Percentiles rank a stretch among this genome's conserved stretches.
phyloP scores from a whole-genome alignment of 2,888 invertebrate genomes.

The Netelia inedita region DNA sequence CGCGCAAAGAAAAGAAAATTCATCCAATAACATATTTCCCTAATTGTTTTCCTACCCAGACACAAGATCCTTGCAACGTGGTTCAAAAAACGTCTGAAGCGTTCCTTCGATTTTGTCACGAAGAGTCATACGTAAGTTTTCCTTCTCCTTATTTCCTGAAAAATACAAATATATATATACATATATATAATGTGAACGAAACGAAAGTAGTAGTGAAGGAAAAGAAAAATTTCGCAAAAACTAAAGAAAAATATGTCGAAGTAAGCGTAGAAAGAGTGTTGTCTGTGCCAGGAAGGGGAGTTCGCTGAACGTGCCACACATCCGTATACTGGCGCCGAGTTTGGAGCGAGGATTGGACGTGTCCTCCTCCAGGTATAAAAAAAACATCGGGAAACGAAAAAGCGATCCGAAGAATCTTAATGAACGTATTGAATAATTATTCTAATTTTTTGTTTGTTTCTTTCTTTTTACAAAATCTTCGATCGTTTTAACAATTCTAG shows the following conservation, averaged over 20 bases:
- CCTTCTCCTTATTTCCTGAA: slow-evolving; percentile 17
- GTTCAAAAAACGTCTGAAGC: slow-evolving; percentile 67
- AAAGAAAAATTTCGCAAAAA: slow-evolving; percentile 11
- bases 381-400: slow-evolving; percentile 7
- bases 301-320: slow-evolving; percentile 92
- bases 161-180: slow-evolving; percentile 26
- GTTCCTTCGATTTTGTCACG: slow-evolving; percentile 49
- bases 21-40: neutral
- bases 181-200: neutral
- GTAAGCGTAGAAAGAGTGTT: slow-evolving; percentile 78
- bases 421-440: neutral
- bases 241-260: slow-evolving; percentile 48
- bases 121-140: slow-evolving; percentile 66
- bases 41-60: slow-evolving; percentile 52
- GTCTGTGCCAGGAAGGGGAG: slow-evolving; percentile 87
- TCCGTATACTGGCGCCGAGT: slow-evolving; percentile 93
- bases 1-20: neutral
- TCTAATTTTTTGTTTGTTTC: too few relatives aligned
- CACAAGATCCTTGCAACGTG: slow-evolving; percentile 56
- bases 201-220: neutral
- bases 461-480: slow-evolving; percentile 9
- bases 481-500: slow-evolving; percentile 6
- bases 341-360: slow-evolving; percentile 92
- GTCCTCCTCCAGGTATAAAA: slow-evolving; percentile 84
- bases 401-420: slow-evolving; percentile 17